phyloP scores from a whole-genome alignment of 2,113 vertebrate species.

The Eulemur macaco region DNA sequence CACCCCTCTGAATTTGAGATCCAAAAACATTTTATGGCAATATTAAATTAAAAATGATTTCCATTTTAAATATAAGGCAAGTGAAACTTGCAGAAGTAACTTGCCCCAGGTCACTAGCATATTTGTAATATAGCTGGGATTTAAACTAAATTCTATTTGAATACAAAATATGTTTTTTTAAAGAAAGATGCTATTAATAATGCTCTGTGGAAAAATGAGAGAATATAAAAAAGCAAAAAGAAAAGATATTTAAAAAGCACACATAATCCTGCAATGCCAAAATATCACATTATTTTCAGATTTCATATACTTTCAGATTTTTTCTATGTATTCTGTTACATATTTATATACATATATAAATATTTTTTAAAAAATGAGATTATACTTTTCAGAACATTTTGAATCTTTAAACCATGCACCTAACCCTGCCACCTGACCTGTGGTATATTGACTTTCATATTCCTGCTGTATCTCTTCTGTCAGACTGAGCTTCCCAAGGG shows the following conservation, averaged over 20 bases:
- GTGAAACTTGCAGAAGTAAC: conserved; percentile 11
- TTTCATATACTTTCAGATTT: neutral
- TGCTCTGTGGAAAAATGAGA: conserved; percentile 18
- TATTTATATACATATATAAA: no score
- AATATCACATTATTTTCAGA: neutral
- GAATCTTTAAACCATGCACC: neutral
- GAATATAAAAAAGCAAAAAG: neutral
- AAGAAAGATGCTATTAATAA: neutral
- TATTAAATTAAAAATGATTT: conserved; percentile 49
- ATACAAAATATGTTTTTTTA: neutral
- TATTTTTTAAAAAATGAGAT: neutral
- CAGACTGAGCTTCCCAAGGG: neutral
- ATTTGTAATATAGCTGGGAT: neutral
- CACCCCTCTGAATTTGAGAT: neutral
- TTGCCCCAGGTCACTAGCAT: neutral
- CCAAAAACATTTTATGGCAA: conserved; percentile 4
- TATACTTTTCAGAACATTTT: neutral
- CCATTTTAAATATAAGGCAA: conserved; percentile 45
- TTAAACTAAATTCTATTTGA: conserved; percentile 32
- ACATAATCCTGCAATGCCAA: neutral
- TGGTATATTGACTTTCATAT: neutral
- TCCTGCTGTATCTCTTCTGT: neutral
- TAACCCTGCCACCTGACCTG: neutral
- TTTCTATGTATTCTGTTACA: neutral
- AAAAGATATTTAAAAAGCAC: neutral